Evolutionary conservation across 2,113 vertebrate species (phyloP).

Genomic region (Vicugna pacos): DNA sequence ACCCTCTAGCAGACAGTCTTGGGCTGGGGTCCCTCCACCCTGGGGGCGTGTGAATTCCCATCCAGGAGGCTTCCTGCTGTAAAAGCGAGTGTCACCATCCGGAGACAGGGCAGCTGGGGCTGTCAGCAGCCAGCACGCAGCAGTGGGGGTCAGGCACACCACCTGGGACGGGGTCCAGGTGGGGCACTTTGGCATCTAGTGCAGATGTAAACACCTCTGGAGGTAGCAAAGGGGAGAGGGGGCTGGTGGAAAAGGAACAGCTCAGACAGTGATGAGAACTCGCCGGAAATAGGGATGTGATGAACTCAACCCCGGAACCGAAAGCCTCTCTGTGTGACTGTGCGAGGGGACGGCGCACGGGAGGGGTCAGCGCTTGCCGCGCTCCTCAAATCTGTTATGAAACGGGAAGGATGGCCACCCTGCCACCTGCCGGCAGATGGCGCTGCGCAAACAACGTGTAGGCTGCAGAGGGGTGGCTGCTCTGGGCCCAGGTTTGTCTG

Average conservation of each 20-base stretch:
- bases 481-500: not conserved
- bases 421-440: constrained; percentile 62
- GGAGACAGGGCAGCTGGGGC: not conserved
- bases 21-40: not conserved
- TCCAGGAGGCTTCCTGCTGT: not conserved
- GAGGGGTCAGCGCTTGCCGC: rapidly evolving
- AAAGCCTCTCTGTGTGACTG: not conserved
- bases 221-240: not conserved
- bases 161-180: not conserved
- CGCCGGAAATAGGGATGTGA: rapidly evolving
- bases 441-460: rapidly evolving
- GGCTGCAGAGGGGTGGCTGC: not conserved
- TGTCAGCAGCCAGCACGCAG: not conserved
- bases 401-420: not conserved
- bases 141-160: rapidly evolving
- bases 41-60: not conserved
- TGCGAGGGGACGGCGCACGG: not conserved
- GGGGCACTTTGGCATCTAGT: not conserved
- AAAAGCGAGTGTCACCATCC: too few relatives aligned
- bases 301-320: not conserved
- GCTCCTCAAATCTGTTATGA: rapidly evolving
- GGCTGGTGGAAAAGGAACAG: not conserved
- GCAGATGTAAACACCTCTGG: not conserved
- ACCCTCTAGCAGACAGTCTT: not conserved
- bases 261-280: not conserved